Conservation (phyloP, 2,113 vertebrate genomes). For the Perccottus glenii region DNA sequence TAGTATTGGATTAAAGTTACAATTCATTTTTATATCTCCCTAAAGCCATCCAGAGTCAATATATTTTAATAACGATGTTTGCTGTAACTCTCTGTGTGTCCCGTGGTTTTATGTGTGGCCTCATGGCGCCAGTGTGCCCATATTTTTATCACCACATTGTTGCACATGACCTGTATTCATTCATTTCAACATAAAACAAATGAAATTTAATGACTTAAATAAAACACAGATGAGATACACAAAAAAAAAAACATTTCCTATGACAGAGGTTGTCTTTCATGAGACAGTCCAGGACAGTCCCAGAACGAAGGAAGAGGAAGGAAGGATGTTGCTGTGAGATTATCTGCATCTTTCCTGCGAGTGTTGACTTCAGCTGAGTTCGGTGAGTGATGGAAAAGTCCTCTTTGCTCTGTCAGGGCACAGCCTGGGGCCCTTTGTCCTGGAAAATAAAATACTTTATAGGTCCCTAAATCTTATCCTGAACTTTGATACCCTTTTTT, state of each 20-base stretch:
- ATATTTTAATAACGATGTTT: too few species aligned
- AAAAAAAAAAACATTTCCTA: conserved; percentile 2
- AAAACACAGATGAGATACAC: too few species aligned
- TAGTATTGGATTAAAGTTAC: too few species aligned
- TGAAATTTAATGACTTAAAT: too few species aligned
- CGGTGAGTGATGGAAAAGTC: conserved; percentile 34
- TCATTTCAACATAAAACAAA: too few species aligned
- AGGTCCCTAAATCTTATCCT: too few species aligned
- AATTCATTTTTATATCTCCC: too few species aligned
- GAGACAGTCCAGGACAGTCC: conserved; percentile 47
- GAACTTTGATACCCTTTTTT: too few species aligned
- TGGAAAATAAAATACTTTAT: conserved; percentile 34
- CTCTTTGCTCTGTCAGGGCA: conserved; percentile 28
- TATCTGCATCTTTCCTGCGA: conserved; percentile 46
- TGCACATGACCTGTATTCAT: too few species aligned
- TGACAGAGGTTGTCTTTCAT: conserved; percentile 32
- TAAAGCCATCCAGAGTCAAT: too few species aligned
- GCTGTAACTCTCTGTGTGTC: neutral
- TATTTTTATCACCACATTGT: neutral
- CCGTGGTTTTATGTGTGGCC: neutral
- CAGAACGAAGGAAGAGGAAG: conserved; percentile 47
- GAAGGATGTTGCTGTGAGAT: conserved; percentile 38
- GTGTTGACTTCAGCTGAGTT: conserved; percentile 27
- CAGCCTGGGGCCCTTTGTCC: conserved; percentile 20
- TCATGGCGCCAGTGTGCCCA: neutral